Base-by-base conservation (phyloP, 92 coral and sea anemone species). In the Nematostella vectensis region DNA sequence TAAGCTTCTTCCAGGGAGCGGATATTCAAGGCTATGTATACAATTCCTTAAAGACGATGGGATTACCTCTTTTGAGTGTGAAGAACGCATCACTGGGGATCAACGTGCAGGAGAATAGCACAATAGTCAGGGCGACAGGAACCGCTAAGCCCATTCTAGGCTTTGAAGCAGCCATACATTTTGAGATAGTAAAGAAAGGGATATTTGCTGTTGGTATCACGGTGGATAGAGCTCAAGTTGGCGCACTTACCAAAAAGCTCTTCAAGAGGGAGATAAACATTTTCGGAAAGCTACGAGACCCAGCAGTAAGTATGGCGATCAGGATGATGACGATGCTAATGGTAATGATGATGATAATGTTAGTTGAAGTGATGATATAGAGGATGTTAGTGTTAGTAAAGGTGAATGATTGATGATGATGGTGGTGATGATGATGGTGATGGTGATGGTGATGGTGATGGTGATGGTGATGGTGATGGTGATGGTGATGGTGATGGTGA, bases 181-280 rank as follows among this genome's bases (percentile, higher is more conserved):
- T 77, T 26, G 83, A 77, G 29, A 25, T 77, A 1, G 57, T 70
- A 10, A 74, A 74, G 51, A 77, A 77, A 30, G 62, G 63, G 4
- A 72, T 77, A 25, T 63, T 77, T 58, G 83, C 78, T 13, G 78
- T 77, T 17, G 83, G 67, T 0, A 62, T 77, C 37, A 77, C 83
- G 12, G 78, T 78, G 17, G 83, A 70, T 11, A 48, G 53, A 18
- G 78, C 83, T 19, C 63, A 51, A 24, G 50, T 77, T 4, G 73
- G 45, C 29, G 77, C 67, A 12, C 63, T 77, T 27, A 53, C 67
- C 16, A 57, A 58, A 40, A 62, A 63, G 47, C 43, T 70, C 36
- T 77, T 77, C 48, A 58, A 70, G 50, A 77, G 52, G 50, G 67
- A 64, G 23, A 54, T 77, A 11, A 57, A 62, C 23, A 38, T 77